Evolutionary conservation across 2,888 invertebrate species (phyloP), one percentile per base, ranked within the genome.

Genomic region (Stenichneumon culpator): DNA sequence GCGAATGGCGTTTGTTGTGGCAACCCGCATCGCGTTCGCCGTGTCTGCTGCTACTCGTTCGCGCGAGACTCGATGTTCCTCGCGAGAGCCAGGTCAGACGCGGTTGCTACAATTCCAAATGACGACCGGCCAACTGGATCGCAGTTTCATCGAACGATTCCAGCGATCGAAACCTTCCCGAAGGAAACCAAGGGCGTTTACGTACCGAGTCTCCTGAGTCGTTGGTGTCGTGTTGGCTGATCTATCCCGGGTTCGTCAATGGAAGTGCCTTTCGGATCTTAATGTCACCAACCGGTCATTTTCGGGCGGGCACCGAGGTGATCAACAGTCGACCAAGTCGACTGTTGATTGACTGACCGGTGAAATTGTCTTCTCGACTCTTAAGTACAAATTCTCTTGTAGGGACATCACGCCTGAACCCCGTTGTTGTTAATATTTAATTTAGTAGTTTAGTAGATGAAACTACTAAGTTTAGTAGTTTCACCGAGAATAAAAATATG

Each of bases 1-100:
- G 74, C 69, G 69, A 50, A 83, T 72, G 79, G 83, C 74, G 83
- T 79, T 83, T 74, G 77, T 78, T 52, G 72, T 67, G 78, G 79
- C 74, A 79, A 83, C 79, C 79, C 74, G 69, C 74, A 79, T 83
- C 73, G 73, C 63, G 72, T 78, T 82, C 82, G 57, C 39, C 67
- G 67, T 72, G 65, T 54, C 47, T 47, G 65, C 65, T 63, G 72
- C 74, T 79, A 68, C 83, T 74, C 63, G 69, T 22, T 83, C 52
- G 73, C 54, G 54, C 57, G 68, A 67, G 67, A 54, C 80, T 9
- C 47, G 73, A 67, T 57, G 39, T 28, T 57, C 32, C 67, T 52
- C 44, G 32, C 57, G 32, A 47, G 57, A 47, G 32, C 80, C 73
- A 14, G 50, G 22, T 16, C 14, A 25, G 52, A 54, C 57, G n/a